Percentiles rank a stretch among this genome's conserved stretches.
Evolutionary conservation across 2,888 invertebrate species (phyloP).

Genomic region (Drosophila merina): DNA sequence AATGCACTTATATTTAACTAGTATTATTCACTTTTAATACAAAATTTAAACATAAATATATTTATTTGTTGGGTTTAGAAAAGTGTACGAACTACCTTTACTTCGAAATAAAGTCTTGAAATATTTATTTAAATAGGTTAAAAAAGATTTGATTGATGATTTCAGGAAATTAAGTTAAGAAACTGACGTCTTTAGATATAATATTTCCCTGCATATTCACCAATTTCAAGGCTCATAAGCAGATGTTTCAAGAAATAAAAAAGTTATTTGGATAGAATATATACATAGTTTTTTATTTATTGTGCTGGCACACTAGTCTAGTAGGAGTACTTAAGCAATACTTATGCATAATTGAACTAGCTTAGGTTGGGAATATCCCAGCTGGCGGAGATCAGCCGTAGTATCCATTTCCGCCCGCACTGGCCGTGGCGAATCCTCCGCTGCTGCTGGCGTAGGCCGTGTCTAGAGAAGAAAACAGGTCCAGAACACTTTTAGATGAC

Average conservation of each 20-base stretch:
- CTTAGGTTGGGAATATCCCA: constrained; percentile 20
- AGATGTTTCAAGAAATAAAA: not conserved
- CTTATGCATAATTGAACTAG: constrained; percentile 34
- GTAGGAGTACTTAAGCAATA: constrained; percentile 47
- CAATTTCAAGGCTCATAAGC: too few species aligned
- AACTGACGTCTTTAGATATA: too few species aligned
- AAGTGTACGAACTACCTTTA: too few species aligned
- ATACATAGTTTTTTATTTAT: constrained; percentile 11
- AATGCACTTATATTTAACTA: too few species aligned
- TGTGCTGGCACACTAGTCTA: not conserved
- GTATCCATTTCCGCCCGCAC: constrained; percentile 62
- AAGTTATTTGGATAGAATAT: not conserved
- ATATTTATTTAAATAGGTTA: too few species aligned
- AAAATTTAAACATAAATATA: too few species aligned
- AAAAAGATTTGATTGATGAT: too few species aligned
- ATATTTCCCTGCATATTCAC: too few species aligned
- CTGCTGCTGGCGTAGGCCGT: constrained; percentile 73
- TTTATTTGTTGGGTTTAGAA: too few species aligned
- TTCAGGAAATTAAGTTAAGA: too few species aligned
- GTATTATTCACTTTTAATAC: too few species aligned
- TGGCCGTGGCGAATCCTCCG: constrained; percentile 66
- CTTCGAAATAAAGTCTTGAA: too few species aligned
- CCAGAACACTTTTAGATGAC: constrained; percentile 66
- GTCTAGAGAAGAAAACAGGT: constrained; percentile 62
- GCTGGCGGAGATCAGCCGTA: constrained; percentile 52